A percentile compares a stretch with the other conserved stretches of the same genome.
Evolutionary conservation across 2,113 vertebrate species (phyloP).

Genomic region (Ranitomeya variabilis): DNA sequence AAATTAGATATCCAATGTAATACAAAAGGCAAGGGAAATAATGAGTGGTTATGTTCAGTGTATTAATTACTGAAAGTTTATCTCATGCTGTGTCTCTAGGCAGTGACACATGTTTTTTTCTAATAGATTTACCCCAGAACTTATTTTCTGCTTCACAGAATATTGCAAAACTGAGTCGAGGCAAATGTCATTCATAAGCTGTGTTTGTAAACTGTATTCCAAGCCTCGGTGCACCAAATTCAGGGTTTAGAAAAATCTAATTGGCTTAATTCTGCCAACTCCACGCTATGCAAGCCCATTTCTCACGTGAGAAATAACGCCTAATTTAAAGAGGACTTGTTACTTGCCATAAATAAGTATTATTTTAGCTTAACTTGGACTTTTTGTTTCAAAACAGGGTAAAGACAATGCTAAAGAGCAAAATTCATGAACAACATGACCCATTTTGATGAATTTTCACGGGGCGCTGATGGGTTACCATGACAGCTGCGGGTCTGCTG

Average conservation of each 20-base stretch:
- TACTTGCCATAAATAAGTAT: too few relatives aligned
- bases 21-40: background rate
- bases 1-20: background rate
- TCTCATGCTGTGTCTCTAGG: background rate
- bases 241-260: background rate
- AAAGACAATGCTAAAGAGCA: too few relatives aligned
- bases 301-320: background rate
- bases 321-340: background rate
- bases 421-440: too few relatives aligned
- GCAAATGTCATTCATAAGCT: constrained; percentile 9
- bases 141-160: constrained; percentile 34
- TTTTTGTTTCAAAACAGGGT: too few relatives aligned
- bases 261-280: constrained; percentile 25
- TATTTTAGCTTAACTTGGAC: too few relatives aligned
- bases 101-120: background rate
- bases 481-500: too few relatives aligned
- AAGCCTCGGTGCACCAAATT: background rate
- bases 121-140: constrained; percentile 34
- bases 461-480: too few relatives aligned
- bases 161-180: constrained; percentile 4
- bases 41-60: background rate
- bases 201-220: constrained; percentile 21
- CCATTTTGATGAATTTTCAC: too few relatives aligned
- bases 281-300: background rate
- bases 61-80: constrained; percentile 15